phyloP scores from a whole-genome alignment of 2,888 invertebrate genomes.

The Orthosia incerta region DNA sequence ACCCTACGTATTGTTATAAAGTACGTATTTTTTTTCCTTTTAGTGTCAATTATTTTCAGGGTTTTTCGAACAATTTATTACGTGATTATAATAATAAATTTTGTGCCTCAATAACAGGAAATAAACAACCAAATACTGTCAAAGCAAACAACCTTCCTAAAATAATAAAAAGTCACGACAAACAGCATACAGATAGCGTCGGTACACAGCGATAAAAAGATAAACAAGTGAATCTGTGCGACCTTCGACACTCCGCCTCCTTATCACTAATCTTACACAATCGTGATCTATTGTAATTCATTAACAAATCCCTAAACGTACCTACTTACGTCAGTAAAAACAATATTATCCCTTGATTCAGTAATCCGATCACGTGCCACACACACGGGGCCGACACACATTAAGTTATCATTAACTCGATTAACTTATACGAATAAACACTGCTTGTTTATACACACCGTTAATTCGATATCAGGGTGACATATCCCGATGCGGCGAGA shows the following conservation, averaged over 20 bases:
- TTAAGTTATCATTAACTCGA: conserved; percentile 84
- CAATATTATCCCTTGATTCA: conserved; percentile 81
- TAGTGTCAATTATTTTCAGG: conserved; percentile 15
- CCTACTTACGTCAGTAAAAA: conserved; percentile 85
- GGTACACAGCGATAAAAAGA: conserved; percentile 73
- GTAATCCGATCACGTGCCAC: conserved; percentile 87
- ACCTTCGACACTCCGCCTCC: conserved; percentile 78
- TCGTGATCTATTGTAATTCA: conserved; percentile 76
- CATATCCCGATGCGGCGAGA: conserved; percentile 80
- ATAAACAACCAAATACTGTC: conserved; percentile 26
- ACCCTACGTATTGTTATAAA: conserved; percentile 53
- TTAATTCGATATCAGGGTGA: conserved; percentile 82
- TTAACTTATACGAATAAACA: conserved; percentile 74
- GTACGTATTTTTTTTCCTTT: conserved; percentile 30
- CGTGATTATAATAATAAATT: conserved; percentile 19
- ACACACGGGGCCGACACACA: conserved; percentile 81
- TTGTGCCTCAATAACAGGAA: conserved; percentile 20
- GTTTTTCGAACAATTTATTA: conserved; percentile 25
- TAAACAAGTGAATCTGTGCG: conserved; percentile 78
- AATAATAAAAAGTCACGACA: conserved; percentile 49
- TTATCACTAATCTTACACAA: conserved; percentile 74
- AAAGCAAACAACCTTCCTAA: conserved; percentile 50
- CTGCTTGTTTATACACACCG: conserved; percentile 83
- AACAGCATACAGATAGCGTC: conserved; percentile 55
- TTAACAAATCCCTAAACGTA: conserved; percentile 76